Evolutionary conservation across 2,797 vertebrate genomes (phyloP).

Genomic region (Limosa lapponica): DNA sequence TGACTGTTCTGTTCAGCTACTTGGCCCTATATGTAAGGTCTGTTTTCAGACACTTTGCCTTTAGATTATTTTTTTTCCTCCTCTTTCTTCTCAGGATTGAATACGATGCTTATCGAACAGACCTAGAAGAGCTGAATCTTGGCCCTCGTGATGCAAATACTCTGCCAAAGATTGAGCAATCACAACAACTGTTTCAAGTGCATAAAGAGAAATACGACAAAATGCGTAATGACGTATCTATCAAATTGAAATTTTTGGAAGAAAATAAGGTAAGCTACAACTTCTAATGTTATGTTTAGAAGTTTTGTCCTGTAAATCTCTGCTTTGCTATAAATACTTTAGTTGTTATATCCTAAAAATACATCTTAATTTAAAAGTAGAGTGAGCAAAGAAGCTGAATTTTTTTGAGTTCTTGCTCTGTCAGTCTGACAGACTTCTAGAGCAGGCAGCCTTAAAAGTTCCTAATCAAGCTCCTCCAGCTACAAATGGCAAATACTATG

Average conservation of each 20-base stretch:
- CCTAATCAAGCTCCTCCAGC: background rate
- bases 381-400: background rate
- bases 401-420: background rate
- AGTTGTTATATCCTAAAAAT: background rate
- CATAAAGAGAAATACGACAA: constrained; percentile 96
- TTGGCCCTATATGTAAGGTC: background rate
- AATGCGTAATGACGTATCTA: constrained; percentile 92
- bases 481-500: background rate
- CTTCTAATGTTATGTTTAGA: background rate
- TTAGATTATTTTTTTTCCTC: background rate
- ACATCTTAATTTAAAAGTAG: background rate
- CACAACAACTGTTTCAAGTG: constrained; percentile 92
- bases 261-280: constrained; percentile 92
- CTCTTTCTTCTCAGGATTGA: constrained; percentile 84
- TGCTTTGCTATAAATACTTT: background rate
- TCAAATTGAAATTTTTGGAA: constrained; percentile 97
- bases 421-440: background rate
- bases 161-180: constrained; percentile 94
- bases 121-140: constrained; percentile 95
- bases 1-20: background rate
- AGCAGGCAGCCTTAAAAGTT: background rate
- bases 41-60: background rate
- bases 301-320: background rate
- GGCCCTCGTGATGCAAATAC: constrained; percentile 93
- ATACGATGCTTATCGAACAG: constrained; percentile 96